A percentile compares a stretch with the other conserved stretches of the same genome.
phyloP scores from a whole-genome alignment of 2,797 vertebrate genomes.

The Clarias fuscus region DNA sequence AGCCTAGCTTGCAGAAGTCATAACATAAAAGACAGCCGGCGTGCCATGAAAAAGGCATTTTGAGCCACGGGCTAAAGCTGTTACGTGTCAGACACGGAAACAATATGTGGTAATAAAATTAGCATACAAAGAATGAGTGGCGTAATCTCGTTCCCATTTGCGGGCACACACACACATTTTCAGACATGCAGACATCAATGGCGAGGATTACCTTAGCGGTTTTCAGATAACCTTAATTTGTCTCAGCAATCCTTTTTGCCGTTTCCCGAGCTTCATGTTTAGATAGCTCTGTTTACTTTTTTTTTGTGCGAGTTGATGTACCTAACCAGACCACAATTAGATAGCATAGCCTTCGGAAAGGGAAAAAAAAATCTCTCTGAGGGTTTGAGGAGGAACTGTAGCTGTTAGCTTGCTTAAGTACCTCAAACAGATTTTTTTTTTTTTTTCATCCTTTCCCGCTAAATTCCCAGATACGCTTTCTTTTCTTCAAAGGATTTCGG shows the following conservation, averaged over 20 bases:
- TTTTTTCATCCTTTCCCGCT: constrained; percentile 2
- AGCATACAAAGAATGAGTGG: constrained; percentile 64
- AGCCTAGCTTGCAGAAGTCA: constrained; percentile 18
- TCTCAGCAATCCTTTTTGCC: constrained; percentile 62
- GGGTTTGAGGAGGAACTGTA: constrained; percentile 48
- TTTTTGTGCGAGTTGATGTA: constrained; percentile 64
- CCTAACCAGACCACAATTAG: constrained; percentile 63
- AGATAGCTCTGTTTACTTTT: constrained; percentile 66
- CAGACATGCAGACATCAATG: constrained; percentile 34
- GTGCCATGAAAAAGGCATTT: constrained; percentile 27
- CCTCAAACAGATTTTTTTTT: constrained; percentile 47
- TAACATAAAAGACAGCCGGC: constrained; percentile 35
- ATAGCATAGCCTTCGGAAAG: constrained; percentile 62
- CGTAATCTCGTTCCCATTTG: constrained; percentile 70
- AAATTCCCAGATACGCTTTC: constrained; percentile 25
- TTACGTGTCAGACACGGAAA: constrained; percentile 62
- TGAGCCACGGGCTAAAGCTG: constrained; percentile 55
- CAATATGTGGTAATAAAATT: constrained; percentile 72
- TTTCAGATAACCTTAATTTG: constrained; percentile 69
- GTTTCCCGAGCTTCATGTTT: constrained; percentile 47
- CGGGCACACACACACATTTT: constrained; percentile 55
- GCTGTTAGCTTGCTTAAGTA: constrained; percentile 55
- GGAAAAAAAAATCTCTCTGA: constrained; percentile 57
- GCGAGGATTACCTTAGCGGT: constrained; percentile 68
- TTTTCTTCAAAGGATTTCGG: constrained; percentile 8